Evolutionary conservation across 2,888 invertebrate genomes (phyloP), one percentile per base, ranked within the genome.

Genomic region (Xanthorhoe spadicearia): DNA sequence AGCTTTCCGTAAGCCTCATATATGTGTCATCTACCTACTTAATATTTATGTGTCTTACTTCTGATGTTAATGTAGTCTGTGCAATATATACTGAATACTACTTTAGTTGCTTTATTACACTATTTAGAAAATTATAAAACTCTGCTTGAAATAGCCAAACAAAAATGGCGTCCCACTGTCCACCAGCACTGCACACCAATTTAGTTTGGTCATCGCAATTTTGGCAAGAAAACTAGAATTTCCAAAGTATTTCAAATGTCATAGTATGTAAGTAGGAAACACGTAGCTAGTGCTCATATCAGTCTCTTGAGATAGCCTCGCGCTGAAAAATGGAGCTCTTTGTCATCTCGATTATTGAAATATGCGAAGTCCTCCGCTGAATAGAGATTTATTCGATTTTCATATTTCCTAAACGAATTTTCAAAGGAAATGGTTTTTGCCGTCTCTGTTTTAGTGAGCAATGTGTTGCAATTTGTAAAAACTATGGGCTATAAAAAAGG

Each of bases 271-370:
- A 58, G 61, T 43, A 51, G 55, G 38, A 15, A 61, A 61, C 55
- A 61, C 51, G 55, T 15, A 46, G 61, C 62, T 60, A 60, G 61
- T 60, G 58, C 55, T 70, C 70, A 49, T 68, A 62, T 70, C 71
- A 68, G 63, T 73, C 75, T 72, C 75, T 19, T 17, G 74, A 72
- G 75, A 72, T 67, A 59, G 67, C 52, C 56, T 52, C 50, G 54
- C 51, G 62, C 49, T 69, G 70, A 71, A 71, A 69, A 68, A 73
- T 72, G 67, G 69, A 70, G 63, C 70, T 74, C 74, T 75, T 75
- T 77, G 74, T 77, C 78, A 74, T 75, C 71, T 75, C 70, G 71
- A 72, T 77, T 76, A 78, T 75, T 77, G 76, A 77, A 77, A 76
- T 77, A 77, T 74, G 71, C 69, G 61, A 58, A 48, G 61, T 66